These are phyloP conservation scores for Bombus consobrinus DNA, from an alignment of 1,140 invertebrate genomes.

Conservation along the genomic window DNA sequence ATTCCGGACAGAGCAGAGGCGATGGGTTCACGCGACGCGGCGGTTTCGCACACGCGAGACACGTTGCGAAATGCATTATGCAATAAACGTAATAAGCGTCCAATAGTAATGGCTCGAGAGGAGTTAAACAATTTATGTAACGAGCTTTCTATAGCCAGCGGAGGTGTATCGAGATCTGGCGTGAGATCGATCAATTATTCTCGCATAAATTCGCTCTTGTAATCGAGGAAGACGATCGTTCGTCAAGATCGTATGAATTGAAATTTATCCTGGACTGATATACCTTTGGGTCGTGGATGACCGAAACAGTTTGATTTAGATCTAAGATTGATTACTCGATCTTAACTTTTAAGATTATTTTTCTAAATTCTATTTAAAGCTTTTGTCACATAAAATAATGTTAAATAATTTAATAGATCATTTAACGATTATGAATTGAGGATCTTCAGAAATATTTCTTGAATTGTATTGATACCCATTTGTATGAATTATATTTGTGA, in stretches of 20 bases:
- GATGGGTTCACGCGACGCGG: not conserved
- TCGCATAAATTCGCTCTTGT: not conserved
- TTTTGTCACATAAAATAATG: not conserved
- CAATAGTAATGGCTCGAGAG: slow-evolving; percentile 46
- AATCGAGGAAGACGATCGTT: not conserved
- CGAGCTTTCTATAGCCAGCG: slow-evolving; percentile 59
- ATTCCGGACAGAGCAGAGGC: not conserved
- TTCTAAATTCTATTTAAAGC: not conserved
- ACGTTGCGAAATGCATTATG: slow-evolving; percentile 60
- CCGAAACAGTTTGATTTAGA: not conserved
- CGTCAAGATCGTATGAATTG: not conserved
- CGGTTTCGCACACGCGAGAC: slow-evolving; percentile 12
- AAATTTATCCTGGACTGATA: not conserved
- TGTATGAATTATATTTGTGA: no score
- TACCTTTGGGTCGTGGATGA: not conserved
- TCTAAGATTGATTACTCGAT: not conserved
- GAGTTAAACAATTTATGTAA: slow-evolving; percentile 68
- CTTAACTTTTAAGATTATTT: not conserved
- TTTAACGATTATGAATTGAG: no score
- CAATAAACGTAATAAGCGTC: slow-evolving; percentile 52
- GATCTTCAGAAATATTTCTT: no score
- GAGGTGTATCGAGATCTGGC: slow-evolving; percentile 39
- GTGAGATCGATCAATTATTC: slow-evolving; percentile 11
- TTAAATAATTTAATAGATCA: no score
- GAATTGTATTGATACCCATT: no score